Conservation (phyloP, 2,888 invertebrate genomes). For the Eristalinus aeneus region DNA sequence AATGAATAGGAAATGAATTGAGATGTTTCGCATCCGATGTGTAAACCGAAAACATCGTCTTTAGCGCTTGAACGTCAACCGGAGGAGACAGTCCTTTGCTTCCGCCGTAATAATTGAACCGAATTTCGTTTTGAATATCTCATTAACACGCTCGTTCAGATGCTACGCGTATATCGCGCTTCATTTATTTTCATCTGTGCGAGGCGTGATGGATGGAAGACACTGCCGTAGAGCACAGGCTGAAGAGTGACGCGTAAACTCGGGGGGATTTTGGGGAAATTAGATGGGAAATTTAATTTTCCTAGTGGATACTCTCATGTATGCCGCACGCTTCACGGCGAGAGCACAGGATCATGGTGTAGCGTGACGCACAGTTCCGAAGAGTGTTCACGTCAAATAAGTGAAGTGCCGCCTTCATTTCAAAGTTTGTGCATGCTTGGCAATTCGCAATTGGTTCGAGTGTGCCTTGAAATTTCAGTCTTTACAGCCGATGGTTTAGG, state of each 20-base stretch:
- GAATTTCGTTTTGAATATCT: background rate
- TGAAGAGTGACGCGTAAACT: background rate
- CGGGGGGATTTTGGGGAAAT: background rate
- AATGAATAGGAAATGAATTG: slow-evolving; percentile 2
- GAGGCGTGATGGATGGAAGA: background rate
- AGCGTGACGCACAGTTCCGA: background rate
- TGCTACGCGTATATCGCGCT: background rate
- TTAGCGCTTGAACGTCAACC: too few species aligned
- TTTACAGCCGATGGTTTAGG: too few species aligned
- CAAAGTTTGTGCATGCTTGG: too few species aligned
- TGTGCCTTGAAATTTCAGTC: too few species aligned
- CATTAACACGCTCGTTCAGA: background rate
- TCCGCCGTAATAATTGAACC: background rate
- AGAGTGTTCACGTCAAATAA: background rate
- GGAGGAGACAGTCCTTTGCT: background rate
- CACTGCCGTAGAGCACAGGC: background rate
- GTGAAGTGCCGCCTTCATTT: background rate
- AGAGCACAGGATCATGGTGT: background rate
- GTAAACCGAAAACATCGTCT: background rate
- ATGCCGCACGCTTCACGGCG: background rate
- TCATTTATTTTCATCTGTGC: background rate
- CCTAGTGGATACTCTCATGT: background rate
- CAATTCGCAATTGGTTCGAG: too few species aligned
- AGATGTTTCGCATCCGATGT: background rate
- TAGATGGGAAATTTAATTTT: background rate